Base-by-base conservation (phyloP, 2,888 invertebrate genomes). In the Nematopogon swammerdamellus region DNA sequence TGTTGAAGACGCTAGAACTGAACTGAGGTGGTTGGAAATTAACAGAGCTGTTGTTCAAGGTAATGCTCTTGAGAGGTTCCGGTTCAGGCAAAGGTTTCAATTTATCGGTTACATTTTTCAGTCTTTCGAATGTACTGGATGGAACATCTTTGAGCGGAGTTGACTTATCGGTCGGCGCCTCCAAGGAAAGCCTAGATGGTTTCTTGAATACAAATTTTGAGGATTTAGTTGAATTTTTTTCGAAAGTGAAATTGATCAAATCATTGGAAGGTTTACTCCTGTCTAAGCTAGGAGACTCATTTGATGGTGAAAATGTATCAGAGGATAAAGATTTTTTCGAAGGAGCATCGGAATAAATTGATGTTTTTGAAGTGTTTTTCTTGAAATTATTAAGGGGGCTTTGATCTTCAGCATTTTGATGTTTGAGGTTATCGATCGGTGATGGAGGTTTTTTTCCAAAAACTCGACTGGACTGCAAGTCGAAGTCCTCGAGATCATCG, bases 191-290 rank as follows among this genome's bases (percentile, higher is more conserved):
- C 49, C 63, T 61, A 10, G 77, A 72, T 2, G 79, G 76, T 52
- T 64, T 69, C 60, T 77, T 80, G 48, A 73, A 75, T 2, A 75
- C 69, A 54, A 80, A 80, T 55, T 73, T 74, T 61, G 72, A 77
- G 30, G 62, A 63, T 55, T 65, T 72, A 50, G 60, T 65, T 1
- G 49, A 52, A 50, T 54, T 60, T n/a, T n/a, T n/a, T 20, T 65
- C 63, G 47, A 63, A 58, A 42, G 52, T 56, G 49, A 60, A 53
- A 43, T 51, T 57, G 16, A 60, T 61, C 18, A 54, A 46, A 20
- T 61, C 67, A 3, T 8, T 20, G 65, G 65, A 52, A 62, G 62
- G 29, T 57, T 14, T 53, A 48, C 60, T 65, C 3, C 57, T 58
- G 47, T 65, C 60, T 45, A 60, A 49, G 51, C 55, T 59, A 18